Percentiles rank a stretch among this genome's conserved stretches.
Evolutionary conservation across 2,113 vertebrate species (phyloP).

Genomic region (Aplodontia rufa): DNA sequence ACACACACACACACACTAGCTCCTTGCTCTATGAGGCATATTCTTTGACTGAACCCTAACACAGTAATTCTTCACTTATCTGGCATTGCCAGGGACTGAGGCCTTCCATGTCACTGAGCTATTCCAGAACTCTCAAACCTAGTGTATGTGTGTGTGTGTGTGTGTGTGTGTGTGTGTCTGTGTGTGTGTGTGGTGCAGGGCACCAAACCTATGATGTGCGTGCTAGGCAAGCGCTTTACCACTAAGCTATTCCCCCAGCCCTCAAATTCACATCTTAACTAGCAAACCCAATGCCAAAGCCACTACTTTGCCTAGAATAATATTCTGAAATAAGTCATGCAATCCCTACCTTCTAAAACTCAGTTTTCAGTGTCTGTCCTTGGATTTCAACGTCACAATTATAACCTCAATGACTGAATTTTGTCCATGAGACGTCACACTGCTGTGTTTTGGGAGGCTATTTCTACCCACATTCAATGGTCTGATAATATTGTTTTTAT

Average conservation of each 20-base stretch:
- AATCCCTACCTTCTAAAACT: neutral
- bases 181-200: too few relatives aligned
- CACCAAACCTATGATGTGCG: too few relatives aligned
- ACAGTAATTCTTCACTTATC: neutral
- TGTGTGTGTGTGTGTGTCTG: too few relatives aligned
- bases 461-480: neutral
- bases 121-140: neutral
- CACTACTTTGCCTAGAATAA: too few relatives aligned
- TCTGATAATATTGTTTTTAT: neutral
- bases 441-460: neutral
- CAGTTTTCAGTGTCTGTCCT: neutral
- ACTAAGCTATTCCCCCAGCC: too few relatives aligned
- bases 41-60: neutral
- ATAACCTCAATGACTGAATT: neutral
- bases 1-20: neutral
- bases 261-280: too few relatives aligned
- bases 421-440: neutral
- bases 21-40: neutral
- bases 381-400: slow-evolving; percentile 32
- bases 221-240: too few relatives aligned
- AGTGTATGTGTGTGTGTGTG: too few relatives aligned
- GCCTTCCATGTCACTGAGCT: neutral
- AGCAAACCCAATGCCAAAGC: too few relatives aligned
- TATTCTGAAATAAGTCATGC: too few relatives aligned
- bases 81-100: neutral